Conservation (phyloP, 1,140 invertebrate species). For the Drosophila carrolli region DNA sequence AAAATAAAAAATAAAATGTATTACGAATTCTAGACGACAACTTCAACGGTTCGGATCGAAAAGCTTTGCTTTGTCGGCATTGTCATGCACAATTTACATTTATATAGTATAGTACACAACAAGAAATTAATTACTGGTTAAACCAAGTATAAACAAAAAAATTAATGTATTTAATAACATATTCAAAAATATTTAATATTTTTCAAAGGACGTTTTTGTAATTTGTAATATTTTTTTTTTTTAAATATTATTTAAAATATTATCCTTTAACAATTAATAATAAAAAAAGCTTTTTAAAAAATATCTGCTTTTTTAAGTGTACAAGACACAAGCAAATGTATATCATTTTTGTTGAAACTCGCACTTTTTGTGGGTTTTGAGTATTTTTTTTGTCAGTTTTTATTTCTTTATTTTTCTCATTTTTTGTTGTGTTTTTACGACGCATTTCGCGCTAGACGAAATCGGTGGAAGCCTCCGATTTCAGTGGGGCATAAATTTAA, state of each 20-base stretch:
- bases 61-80: constrained; percentile 36
- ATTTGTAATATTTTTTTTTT: too few relatives aligned
- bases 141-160: too few relatives aligned
- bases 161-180: too few relatives aligned
- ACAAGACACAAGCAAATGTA: not conserved
- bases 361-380: constrained; percentile 18
- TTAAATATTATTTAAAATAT: too few relatives aligned
- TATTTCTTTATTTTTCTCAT: constrained; percentile 16
- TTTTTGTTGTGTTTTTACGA: constrained; percentile 58
- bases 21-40: constrained; percentile 73
- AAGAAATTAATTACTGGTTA: constrained; percentile 3
- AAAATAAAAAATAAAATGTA: constrained; percentile 46
- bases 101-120: constrained; percentile 5
- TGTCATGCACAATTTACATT: constrained; percentile 59
- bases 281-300: not conserved
- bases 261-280: too few relatives aligned
- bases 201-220: too few relatives aligned
- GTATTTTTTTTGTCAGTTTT: constrained; percentile 16
- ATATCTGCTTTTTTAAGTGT: not conserved
- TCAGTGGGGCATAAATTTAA: constrained; percentile 64
- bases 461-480: constrained; percentile 29
- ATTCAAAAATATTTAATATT: too few relatives aligned
- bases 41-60: constrained; percentile 33
- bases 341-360: constrained; percentile 16
- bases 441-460: constrained; percentile 78